Evolutionary conservation across 1,140 invertebrate species (phyloP), one percentile per base, ranked within the genome.

Genomic region (Danaus plexippus): DNA sequence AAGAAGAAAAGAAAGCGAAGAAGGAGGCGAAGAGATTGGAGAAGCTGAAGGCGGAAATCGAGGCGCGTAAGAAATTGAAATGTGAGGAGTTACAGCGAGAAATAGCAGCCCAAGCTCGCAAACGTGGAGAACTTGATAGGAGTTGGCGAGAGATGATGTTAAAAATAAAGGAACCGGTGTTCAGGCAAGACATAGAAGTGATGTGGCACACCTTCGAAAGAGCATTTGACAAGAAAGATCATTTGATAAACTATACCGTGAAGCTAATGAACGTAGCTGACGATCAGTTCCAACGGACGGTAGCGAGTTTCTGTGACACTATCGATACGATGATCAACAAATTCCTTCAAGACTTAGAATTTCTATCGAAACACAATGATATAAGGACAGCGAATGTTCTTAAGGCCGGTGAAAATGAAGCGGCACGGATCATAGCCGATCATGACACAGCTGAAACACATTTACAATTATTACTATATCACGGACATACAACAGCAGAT

Each of bases 141-240:
- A 75, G 59, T 40, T 85, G 80, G 79, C 69, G 72, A 1, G 68
- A 77, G 47, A 64, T 77, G 59, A 82, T 87, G 81, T 48, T 80
- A 0, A 82, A 84, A 58, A 82, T 87, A 42, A 85, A 85, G 59
- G 78, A 82, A 66, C 84, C 84, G 0, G 57, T 83, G 5, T 83
- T 85, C 47, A 79, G 61, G 49, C 64, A 83, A 61, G 82, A 87
- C 13, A 77, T 87, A 11, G 74, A 87, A 71, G 71, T 84, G 5
- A 72, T 83, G 73, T 84, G 82, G 77, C 75, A 83, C 54, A 68
- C 67, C 11, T 87, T 85, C 54, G 84, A 87, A 71, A 66, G 84
- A 52, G 63, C 59, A 3, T 79, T 62, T 10, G 80, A 87, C 40
- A 87, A 85, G 64, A 85, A 84, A 69, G 74, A 85, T 46, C 62